Conservation (phyloP, 1,140 invertebrate species). For the Ceratosolen fusciceps region DNA sequence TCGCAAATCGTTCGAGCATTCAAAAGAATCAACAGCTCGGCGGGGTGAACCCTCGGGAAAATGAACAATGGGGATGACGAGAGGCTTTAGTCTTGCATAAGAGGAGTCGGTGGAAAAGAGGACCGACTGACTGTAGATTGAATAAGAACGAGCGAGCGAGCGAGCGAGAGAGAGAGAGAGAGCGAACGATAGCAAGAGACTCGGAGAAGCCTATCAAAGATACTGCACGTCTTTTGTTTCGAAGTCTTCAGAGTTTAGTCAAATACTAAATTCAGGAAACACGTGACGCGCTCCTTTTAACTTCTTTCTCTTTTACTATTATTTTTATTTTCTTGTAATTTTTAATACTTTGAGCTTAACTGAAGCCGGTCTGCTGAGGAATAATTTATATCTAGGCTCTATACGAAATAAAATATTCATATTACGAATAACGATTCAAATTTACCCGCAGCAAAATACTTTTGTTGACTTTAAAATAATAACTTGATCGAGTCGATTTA, state of each 20-base stretch:
- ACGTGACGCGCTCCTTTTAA: not conserved
- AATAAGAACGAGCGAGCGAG: slow-evolving; percentile 45
- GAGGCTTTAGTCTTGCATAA: slow-evolving; percentile 16
- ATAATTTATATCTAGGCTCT: not conserved
- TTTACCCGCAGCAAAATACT: not conserved
- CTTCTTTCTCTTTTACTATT: not conserved
- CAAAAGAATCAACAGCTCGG: slow-evolving; percentile 58
- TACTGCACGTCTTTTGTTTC: slow-evolving; percentile 63
- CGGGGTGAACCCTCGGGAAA: slow-evolving; percentile 62
- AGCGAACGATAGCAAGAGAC: slow-evolving; percentile 55
- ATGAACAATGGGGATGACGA: slow-evolving; percentile 60
- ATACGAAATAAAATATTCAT: too few species aligned
- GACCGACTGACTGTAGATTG: not conserved
- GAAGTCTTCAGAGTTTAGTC: slow-evolving; percentile 22
- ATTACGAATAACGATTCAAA: not conserved
- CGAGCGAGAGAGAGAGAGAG: slow-evolving; percentile 47
- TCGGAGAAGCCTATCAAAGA: slow-evolving; percentile 58
- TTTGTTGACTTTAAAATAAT: too few species aligned
- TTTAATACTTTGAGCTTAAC: not conserved
- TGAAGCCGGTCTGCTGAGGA: not conserved
- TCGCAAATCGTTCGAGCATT: slow-evolving; percentile 64
- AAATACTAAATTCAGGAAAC: slow-evolving; percentile 19
- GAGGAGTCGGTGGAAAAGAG: slow-evolving; percentile 52
- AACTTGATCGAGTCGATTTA: too few species aligned
- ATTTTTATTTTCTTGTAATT: not conserved